A percentile compares a stretch with the other conserved stretches of the same genome.
Evolutionary conservation across 2,113 vertebrate genomes (phyloP).

Genomic region (Vidua macroura): DNA sequence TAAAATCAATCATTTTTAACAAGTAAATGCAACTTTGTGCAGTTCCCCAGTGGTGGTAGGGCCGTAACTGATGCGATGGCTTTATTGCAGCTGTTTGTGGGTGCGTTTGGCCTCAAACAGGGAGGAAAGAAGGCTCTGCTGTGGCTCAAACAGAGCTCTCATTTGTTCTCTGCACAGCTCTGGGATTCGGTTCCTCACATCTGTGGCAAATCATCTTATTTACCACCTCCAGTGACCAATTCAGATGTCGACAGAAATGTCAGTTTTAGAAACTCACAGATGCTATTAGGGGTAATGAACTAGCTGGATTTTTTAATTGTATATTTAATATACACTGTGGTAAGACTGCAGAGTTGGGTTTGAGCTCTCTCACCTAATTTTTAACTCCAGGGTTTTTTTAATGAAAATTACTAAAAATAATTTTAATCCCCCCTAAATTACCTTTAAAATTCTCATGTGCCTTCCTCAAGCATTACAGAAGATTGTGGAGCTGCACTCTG

Average conservation of each 20-base stretch:
- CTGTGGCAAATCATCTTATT: conserved; percentile 62
- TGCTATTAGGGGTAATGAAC: neutral
- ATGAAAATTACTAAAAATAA: neutral
- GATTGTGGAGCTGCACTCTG: neutral
- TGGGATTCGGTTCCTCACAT: neutral
- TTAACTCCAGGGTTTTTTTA: neutral
- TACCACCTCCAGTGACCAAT: conserved; percentile 45
- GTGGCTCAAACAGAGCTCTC: neutral
- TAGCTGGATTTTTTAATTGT: neutral
- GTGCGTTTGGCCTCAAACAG: neutral
- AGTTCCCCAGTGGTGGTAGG: neutral
- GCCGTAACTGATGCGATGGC: conserved; percentile 32
- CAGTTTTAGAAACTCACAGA: conserved; percentile 23
- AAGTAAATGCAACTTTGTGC: conserved; percentile 33
- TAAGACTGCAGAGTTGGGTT: neutral
- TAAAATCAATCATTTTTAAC: conserved; percentile 31
- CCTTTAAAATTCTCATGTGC: neutral
- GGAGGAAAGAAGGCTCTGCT: conserved; percentile 18
- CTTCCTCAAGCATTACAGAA: neutral
- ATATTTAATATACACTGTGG: neutral
- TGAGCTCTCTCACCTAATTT: neutral
- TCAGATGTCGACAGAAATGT: conserved; percentile 29
- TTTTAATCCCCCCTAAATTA: neutral
- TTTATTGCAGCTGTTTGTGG: conserved; percentile 56
- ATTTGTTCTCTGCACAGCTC: conserved; percentile 28